Conservation (phyloP, 2,888 invertebrate species). For the Margaritifera margaritifera region DNA sequence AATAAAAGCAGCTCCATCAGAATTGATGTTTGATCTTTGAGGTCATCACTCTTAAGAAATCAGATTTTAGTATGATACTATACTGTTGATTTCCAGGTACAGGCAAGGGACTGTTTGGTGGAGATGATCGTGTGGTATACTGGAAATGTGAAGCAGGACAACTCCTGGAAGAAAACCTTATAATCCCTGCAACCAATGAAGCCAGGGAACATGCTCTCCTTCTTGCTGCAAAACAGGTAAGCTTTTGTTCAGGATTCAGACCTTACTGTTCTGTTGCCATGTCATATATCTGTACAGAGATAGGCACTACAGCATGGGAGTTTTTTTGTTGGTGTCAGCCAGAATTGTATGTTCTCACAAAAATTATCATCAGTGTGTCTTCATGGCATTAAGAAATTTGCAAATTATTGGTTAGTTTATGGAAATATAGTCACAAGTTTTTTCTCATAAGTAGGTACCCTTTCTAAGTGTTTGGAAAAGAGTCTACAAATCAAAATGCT, state of each 20-base stretch:
- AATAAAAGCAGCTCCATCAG: no score
- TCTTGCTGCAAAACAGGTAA: constrained; percentile 67
- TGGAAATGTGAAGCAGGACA: constrained; percentile 70
- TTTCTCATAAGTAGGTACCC: no score
- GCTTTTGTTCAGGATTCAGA: constrained; percentile 9
- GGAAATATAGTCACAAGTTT: no score
- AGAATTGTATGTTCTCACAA: no score
- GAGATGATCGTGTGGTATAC: constrained; percentile 66
- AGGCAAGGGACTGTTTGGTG: constrained; percentile 60
- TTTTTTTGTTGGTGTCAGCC: no score
- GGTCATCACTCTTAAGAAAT: no score
- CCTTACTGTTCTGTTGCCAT: constrained; percentile 8
- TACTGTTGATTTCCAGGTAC: constrained; percentile 40
- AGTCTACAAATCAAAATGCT: no score
- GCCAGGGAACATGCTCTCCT: constrained; percentile 66
- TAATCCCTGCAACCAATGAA: constrained; percentile 65
- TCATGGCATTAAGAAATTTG: no score
- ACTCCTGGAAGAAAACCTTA: constrained; percentile 61
- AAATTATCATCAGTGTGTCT: no score
- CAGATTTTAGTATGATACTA: not conserved
- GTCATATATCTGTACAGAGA: not conserved
- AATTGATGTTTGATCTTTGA: no score
- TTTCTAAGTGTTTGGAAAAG: no score
- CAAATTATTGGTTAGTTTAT: no score
- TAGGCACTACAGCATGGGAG: not conserved